These are phyloP conservation scores for Liopterus haemorrhoidalis DNA, from an alignment of 2,888 invertebrate species.

Conservation along the genomic window DNA sequence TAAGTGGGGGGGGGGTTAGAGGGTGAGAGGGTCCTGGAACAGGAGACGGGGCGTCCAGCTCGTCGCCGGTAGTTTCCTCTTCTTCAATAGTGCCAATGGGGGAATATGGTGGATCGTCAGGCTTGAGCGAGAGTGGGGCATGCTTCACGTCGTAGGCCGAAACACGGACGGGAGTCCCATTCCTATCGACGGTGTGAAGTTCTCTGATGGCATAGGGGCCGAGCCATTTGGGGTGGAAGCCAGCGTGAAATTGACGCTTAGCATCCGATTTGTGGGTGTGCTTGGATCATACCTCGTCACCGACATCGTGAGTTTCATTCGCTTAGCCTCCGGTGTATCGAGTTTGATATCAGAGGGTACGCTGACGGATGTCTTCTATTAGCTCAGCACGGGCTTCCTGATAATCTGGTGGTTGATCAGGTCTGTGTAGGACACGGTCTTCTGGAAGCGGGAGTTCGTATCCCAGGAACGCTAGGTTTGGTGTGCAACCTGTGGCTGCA, in stretches of 20 bases:
- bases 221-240: constrained; percentile 34
- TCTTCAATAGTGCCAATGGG: constrained; percentile 15
- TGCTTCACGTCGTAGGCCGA: too few relatives aligned
- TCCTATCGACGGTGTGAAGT: constrained; percentile 29
- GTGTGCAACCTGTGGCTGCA: constrained; percentile 25
- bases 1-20: constrained; percentile 18
- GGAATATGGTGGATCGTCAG: constrained; percentile 28
- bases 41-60: too few relatives aligned
- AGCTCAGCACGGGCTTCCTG: too few relatives aligned
- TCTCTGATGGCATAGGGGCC: constrained; percentile 18
- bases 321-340: too few relatives aligned
- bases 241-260: too few relatives aligned
- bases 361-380: constrained; percentile 27
- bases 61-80: constrained; percentile 18
- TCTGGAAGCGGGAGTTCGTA: constrained; percentile 29
- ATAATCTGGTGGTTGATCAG: constrained; percentile 26
- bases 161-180: too few relatives aligned
- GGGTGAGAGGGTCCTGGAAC: constrained; percentile 17
- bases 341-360: too few relatives aligned
- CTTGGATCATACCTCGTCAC: too few relatives aligned
- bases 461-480: constrained; percentile 29
- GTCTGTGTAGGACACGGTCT: too few relatives aligned
- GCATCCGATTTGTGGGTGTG: too few relatives aligned
- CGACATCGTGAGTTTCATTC: too few relatives aligned
- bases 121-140: constrained; percentile 29